Conservation (phyloP, 2,888 invertebrate species). For the Octonoba sinensis region DNA sequence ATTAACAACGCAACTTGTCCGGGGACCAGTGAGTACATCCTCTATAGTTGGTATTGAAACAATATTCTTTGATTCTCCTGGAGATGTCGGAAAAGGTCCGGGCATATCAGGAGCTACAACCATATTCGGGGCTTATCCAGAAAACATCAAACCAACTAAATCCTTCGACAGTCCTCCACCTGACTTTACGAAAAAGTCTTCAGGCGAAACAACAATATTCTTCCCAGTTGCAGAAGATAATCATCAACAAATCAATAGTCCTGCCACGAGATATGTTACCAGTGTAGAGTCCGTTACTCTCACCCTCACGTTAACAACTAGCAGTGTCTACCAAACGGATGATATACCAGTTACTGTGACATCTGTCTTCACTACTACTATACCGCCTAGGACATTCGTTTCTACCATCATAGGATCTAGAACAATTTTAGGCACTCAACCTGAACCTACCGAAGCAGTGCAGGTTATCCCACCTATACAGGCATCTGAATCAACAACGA, state of each 20-base stretch:
- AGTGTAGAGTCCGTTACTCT: conserved; percentile 79
- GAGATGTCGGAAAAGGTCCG: conserved; percentile 46
- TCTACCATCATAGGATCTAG: conserved; percentile 80
- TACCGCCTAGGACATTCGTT: conserved; percentile 74
- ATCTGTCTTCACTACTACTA: conserved; percentile 82
- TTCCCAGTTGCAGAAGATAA: conserved; percentile 56
- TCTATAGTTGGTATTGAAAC: conserved; percentile 55
- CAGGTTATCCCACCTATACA: conserved; percentile 51
- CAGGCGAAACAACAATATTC: conserved; percentile 66
- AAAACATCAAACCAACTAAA: not conserved
- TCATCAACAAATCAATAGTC: conserved; percentile 15
- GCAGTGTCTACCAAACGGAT: conserved; percentile 66
- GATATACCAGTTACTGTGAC: conserved; percentile 79
- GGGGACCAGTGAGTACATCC: conserved; percentile 43
- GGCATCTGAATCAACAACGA: conserved; percentile 65
- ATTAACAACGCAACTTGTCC: conserved; percentile 25
- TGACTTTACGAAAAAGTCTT: conserved; percentile 41
- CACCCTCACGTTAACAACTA: conserved; percentile 75
- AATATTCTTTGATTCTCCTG: conserved; percentile 62
- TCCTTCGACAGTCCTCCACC: not conserved
- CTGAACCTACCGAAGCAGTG: conserved; percentile 62
- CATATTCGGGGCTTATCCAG: conserved; percentile 66
- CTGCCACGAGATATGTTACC: conserved; percentile 76
- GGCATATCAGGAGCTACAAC: conserved; percentile 67
- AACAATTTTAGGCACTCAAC: conserved; percentile 64